phyloP scores from a whole-genome alignment of 2,797 vertebrate genomes.

The Triplophysa bombifrons region DNA sequence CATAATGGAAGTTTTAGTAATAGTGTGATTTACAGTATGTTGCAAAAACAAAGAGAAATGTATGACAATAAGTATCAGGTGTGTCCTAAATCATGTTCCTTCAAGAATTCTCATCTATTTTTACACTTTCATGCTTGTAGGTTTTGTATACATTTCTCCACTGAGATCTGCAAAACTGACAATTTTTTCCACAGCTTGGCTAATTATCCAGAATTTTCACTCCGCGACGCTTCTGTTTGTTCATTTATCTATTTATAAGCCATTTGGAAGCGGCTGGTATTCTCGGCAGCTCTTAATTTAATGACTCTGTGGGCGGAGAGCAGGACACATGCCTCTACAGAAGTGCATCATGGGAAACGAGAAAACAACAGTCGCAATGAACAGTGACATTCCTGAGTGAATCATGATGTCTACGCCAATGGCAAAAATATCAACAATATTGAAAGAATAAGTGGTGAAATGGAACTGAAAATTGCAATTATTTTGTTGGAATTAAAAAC shows the following conservation, averaged over 20 bases:
- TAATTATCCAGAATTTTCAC: constrained; percentile 18
- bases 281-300: constrained; percentile 32
- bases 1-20: neutral
- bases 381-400: too few species aligned
- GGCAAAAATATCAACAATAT: too few species aligned
- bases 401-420: too few species aligned
- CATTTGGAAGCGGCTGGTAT: constrained; percentile 1
- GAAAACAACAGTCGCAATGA: neutral
- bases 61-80: too few species aligned
- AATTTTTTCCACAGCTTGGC: neutral
- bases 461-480: too few species aligned
- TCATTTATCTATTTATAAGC: neutral
- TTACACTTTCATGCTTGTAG: neutral
- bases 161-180: neutral
- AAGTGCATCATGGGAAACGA: constrained; percentile 23
- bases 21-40: too few species aligned
- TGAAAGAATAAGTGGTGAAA: too few species aligned
- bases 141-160: neutral
- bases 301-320: constrained; percentile 26
- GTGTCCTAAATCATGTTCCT: too few species aligned
- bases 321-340: constrained; percentile 9
- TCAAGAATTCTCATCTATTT: too few species aligned
- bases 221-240: neutral
- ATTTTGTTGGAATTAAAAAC: too few species aligned
- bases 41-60: too few species aligned